Evolutionary conservation across 92 coral and sea anemone species (phyloP), one percentile per base, ranked within the genome.

Genomic region (Porites lobata): DNA sequence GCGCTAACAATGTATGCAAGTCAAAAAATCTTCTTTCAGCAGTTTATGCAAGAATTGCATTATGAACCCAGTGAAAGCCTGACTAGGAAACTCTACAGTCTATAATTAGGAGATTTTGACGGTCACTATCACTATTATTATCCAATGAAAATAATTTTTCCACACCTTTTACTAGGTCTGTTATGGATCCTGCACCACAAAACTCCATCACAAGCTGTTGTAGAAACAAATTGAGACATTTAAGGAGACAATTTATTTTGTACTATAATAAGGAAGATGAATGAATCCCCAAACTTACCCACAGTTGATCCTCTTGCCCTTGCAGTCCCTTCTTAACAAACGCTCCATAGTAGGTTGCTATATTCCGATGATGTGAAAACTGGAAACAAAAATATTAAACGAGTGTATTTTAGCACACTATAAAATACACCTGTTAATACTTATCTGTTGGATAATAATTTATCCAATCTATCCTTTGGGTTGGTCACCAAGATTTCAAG

Each of bases 301-400:
- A 96, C 6, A 96, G 87, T 82, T 96, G 99, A 69, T 96, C 99
- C 53, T 96, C 99, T 66, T 95, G 98, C 20, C 99, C 99, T 68
- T 96, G 95, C 4, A 95, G 86, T 61, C 94, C 92, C 66, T 96
- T 96, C 87, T 95, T 95, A 81, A 96, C 95, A 77, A 97, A 97
- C 1, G 99, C 99, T 68, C 99, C 98, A 95, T 97, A 95, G 65
- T 97, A 97, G n/a, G 99, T 97, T 12, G 98, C 99, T 83, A 97
- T 94, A 79, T 97, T 97, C 0, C 99, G 96, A 84, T 97, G 99
- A 84, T 97, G 85, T 19, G 99, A 97, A 90, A 95, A 97, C 99
- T 97, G 56, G 74, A 88, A 88, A 22, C 26, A 58, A 50, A 77
- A 77, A 67, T 19, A 6, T 5, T 38, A 4, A 38, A 38, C 7